Conservation (phyloP, 2,888 invertebrate genomes). For the Chironomus riparius region DNA sequence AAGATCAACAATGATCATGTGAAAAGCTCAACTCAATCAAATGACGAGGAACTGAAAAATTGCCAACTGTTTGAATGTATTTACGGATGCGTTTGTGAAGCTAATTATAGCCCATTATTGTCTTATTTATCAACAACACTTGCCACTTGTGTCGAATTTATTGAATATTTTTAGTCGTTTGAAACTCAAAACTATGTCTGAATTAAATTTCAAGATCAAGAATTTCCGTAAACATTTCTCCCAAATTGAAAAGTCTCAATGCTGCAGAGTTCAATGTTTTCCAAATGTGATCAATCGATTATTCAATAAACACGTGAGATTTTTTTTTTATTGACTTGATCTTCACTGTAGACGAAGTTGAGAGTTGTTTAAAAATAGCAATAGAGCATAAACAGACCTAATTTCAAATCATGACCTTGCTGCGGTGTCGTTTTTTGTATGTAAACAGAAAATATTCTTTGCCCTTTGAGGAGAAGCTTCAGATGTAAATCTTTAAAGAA, state of each 20-base stretch:
- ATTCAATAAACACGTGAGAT: no score
- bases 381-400: background rate
- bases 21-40: background rate
- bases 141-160: no score
- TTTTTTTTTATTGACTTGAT: background rate
- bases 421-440: background rate
- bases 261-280: no score
- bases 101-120: background rate
- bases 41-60: background rate
- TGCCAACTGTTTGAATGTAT: background rate
- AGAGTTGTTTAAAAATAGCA: background rate
- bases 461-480: no score
- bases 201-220: no score
- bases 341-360: background rate
- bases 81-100: background rate
- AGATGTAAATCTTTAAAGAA: no score
- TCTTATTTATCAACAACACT: background rate
- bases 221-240: no score
- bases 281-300: no score
- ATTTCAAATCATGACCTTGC: slow-evolving; percentile 10
- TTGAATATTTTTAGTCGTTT: no score
- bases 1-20: background rate
- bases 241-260: no score
- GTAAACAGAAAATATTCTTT: background rate
- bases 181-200: no score